Evolutionary conservation across 1,140 invertebrate genomes (phyloP), one percentile per base, ranked within the genome.

Genomic region (Chrysopa pallens): DNA sequence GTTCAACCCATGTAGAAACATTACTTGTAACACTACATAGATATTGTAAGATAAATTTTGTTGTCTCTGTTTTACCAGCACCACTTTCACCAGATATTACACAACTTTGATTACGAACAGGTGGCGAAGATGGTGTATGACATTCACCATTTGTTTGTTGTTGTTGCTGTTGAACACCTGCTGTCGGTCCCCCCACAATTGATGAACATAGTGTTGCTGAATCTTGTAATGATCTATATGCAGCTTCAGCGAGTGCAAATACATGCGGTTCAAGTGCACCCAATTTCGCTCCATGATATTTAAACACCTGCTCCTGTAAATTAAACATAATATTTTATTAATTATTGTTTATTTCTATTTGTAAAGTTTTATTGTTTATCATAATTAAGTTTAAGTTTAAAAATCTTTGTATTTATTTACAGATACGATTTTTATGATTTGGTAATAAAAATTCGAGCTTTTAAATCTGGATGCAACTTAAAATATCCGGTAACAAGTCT

Each of bases 61-160:
- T 95, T 23, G 83, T 91, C 62, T 96, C 91, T 1, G 92, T 96
- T 70, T 98, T 98, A 14, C 95, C 95, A 9, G 94, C 91, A 1
- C 95, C 95, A 50, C 87, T 93, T 63, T 99, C 95, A 2, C 94
- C 94, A 35, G 87, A 93, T 69, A 98, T 97, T 14, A 98, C 87
- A 54, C 93, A 88, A 31, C 89, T 93, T 66, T 98, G 85, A 56
- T 61, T 61, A 12, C 31, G 31, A 11, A 33, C 31, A 12, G 8
- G 8, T 33, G 31, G 31, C 28, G 36, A 15, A 8, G 33, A 11
- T n/a, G 28, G 23, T 13, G 15, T 38, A 36, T 12, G 8, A 12
- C 31, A 33, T 12, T 9, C 31, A 36, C 44, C 39, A 42, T 52
- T 49, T 13, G 48, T 51, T 42, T 58, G 52, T n/a, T 60, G 46